Percentiles rank a stretch among this genome's conserved stretches.
These are phyloP conservation scores for Drosophila obscura DNA, from an alignment of 1,140 invertebrate species.

Conservation along the genomic window DNA sequence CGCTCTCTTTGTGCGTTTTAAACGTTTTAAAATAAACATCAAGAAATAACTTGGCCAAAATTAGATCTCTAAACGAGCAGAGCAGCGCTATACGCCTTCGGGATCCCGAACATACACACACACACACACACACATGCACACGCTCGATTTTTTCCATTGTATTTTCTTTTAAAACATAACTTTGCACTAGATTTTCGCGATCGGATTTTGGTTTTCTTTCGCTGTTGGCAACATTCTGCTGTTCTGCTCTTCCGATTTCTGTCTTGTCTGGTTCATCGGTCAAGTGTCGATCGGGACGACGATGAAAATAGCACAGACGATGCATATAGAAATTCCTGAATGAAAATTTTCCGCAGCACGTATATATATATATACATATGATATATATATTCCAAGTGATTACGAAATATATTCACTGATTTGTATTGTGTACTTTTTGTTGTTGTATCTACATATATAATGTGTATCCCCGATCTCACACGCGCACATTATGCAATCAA, in stretches of 20 bases:
- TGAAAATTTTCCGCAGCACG: conserved; percentile 48
- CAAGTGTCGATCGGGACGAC: conserved; percentile 5
- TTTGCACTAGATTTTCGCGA: conserved; percentile 35
- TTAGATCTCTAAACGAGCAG: conserved; percentile 63
- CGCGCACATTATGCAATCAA: conserved; percentile 77
- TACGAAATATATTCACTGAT: conserved; percentile 67
- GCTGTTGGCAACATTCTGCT: conserved; percentile 10
- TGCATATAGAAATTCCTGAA: conserved; percentile 41
- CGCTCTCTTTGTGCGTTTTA: conserved; percentile 45
- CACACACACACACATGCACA: conserved; percentile 25
- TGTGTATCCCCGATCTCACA: conserved; percentile 51
- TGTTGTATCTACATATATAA: conserved; percentile 20
- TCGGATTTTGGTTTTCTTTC: not conserved
- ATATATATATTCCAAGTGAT: conserved; percentile 57
- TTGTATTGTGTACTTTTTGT: conserved; percentile 29
- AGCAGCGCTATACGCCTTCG: conserved; percentile 32
- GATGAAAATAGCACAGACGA: conserved; percentile 32
- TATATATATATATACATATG: conserved; percentile 28
- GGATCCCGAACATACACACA: conserved; percentile 30
- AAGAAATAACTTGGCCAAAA: conserved; percentile 79
- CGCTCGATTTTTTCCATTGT: conserved; percentile 31
- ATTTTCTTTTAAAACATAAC: conserved; percentile 34
- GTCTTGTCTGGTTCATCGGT: conserved; percentile 5
- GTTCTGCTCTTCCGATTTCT: conserved; percentile 4
- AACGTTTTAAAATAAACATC: conserved; percentile 65